Conservation (phyloP, 2,797 vertebrate species). For the Moxostoma hubbsi region DNA sequence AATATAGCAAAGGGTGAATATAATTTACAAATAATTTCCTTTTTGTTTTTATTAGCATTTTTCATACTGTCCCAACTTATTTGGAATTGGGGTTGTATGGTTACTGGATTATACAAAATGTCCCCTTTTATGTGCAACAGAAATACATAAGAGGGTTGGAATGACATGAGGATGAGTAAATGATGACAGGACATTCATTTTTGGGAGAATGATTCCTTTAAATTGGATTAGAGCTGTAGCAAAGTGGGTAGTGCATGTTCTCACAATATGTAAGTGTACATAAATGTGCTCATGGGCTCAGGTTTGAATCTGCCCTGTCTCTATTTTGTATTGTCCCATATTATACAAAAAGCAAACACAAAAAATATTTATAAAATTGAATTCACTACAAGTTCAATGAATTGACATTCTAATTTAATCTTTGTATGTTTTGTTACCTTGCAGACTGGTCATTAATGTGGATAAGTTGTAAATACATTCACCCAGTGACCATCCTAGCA, state of each 20-base stretch:
- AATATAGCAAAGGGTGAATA: no score
- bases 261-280: neutral
- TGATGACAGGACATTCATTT: neutral
- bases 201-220: neutral
- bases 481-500: neutral
- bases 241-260: neutral
- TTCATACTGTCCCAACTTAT: no score
- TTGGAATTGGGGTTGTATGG: no score
- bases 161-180: neutral
- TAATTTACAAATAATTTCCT: no score
- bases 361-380: no score
- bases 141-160: neutral
- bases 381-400: no score
- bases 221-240: neutral
- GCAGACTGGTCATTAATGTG: neutral
- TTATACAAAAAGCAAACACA: no score
- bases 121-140: neutral
- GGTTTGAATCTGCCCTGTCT: constrained; percentile 6
- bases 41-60: no score
- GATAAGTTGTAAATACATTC: constrained; percentile 1
- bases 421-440: neutral
- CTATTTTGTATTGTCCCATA: no score
- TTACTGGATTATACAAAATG: no score
- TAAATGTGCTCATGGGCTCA: neutral
- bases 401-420: no score